Evolutionary conservation across 2,888 invertebrate species (phyloP), one percentile per base, ranked within the genome.

Genomic region (Buathra laborator): DNA sequence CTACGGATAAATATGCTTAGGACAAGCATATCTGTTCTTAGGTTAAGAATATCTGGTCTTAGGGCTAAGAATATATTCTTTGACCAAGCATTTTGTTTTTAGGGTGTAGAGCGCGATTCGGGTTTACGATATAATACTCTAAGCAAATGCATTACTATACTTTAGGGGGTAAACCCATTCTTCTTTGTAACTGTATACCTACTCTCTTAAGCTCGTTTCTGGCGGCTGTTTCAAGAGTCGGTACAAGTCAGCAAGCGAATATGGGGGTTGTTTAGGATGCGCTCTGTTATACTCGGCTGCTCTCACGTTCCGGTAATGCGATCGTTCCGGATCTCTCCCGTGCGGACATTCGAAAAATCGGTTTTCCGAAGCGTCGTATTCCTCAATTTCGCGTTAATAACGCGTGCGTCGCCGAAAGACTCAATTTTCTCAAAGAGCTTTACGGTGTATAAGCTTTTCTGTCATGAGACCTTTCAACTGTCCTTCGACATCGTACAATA

Each of bases 141-240:
- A 1, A 12, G 29, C 6, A 14, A 37, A 67, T 62, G 84, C 68
- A 70, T 84, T 70, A 32, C 80, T 53, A 70, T 56, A 77, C 68
- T 80, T 67, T 62, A 81, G 66, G 44, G 70, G 56, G 56, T 37
- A 37, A 62, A 77, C 12, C 70, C 74, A 85, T 85, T 81, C 83
- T 80, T 80, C 78, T 81, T 83, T 72, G 86, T 81, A 81, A 86
- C 68, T 74, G 44, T 81, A 86, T 64, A 82, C 75, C 70, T 32
- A 24, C 56, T 59, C 32, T 62, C 59, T 29, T 51, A 46, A 43
- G 43, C 10, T 62, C 53, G 12, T 37, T 44, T 44, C 14, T 29
- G 3, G 53, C 37, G 12, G 66, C 14, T 59, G 66, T 32, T 9
- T n/a, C 53, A 16, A 59, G 19, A 67, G 67, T 66, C 71, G 24